A percentile compares a stretch with the other conserved stretches of the same genome.
Conservation (phyloP, 2,888 invertebrate species). For the Volucella bombylans region DNA sequence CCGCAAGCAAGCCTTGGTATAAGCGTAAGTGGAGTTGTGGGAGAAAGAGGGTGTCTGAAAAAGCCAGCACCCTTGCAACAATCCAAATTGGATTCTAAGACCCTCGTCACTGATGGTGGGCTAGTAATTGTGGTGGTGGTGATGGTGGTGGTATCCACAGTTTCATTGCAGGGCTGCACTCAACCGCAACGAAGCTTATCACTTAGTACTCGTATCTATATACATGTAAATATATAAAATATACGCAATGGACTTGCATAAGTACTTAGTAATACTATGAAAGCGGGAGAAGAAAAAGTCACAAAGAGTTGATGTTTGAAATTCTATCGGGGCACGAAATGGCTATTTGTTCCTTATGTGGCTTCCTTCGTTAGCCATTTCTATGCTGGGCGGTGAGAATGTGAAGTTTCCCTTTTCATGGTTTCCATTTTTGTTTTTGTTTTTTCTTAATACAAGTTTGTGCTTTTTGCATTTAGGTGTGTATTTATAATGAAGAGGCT, state of each 20-base stretch:
- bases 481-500: conserved; percentile 16
- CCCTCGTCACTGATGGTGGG: conserved; percentile 24
- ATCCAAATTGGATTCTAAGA: conserved; percentile 67
- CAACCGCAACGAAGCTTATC: conserved; percentile 66
- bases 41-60: conserved; percentile 21
- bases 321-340: conserved; percentile 67
- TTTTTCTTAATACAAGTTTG: conserved; percentile 1
- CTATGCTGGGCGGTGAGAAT: conserved; percentile 53
- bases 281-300: conserved; percentile 39
- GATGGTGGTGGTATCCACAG: conserved; percentile 23
- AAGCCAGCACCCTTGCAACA: conserved; percentile 46
- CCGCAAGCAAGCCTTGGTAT: conserved; percentile 27
- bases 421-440: conserved; percentile 1
- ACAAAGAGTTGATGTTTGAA: conserved; percentile 65
- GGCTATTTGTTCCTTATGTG: conserved; percentile 62
- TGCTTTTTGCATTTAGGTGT: conserved; percentile 23
- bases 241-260: conserved; percentile 27
- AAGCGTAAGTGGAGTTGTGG: conserved; percentile 17
- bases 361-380: conserved; percentile 63
- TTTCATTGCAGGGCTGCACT: conserved; percentile 61
- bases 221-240: not conserved
- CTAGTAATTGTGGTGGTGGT: conserved; percentile 25
- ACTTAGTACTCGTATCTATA: conserved; percentile 36
- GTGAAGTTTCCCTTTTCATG: conserved; percentile 56
- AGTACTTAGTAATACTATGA: conserved; percentile 20